phyloP scores from a whole-genome alignment of 1,140 invertebrate genomes.

The Heliconius congener region DNA sequence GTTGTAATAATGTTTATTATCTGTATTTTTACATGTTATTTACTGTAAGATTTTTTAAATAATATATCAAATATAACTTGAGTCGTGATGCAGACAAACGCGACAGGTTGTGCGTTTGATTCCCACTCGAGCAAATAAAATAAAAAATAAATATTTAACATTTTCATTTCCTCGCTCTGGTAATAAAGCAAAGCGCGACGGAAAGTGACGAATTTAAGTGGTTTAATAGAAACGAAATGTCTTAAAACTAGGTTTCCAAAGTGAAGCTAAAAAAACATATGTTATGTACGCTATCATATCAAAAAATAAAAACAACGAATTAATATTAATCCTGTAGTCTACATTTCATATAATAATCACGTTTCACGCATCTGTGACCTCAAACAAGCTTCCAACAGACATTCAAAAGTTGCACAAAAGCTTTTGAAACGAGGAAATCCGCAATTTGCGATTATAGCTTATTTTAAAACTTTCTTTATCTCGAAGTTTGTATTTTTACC shows the following conservation, averaged over 20 bases:
- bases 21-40: no score
- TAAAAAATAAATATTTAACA: no score
- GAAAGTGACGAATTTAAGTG: background rate
- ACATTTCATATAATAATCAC: background rate
- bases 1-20: no score
- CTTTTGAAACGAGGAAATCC: background rate
- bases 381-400: background rate
- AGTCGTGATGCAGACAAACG: background rate
- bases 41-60: no score
- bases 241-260: background rate
- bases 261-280: no score
- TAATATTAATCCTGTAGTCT: no score
- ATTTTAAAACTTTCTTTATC: background rate
- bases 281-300: no score
- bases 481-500: background rate
- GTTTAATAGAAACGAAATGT: no score
- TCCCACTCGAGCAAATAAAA: background rate
- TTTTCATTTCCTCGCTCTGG: background rate
- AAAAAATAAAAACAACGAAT: background rate
- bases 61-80: background rate
- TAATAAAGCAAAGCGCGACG: no score
- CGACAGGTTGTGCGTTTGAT: background rate
- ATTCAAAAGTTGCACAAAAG: background rate
- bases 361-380: background rate
- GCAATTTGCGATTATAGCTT: background rate